Percentiles rank a stretch among this genome's conserved stretches.
These are phyloP conservation scores for Megalops atlanticus DNA, from an alignment of 2,113 vertebrate genomes.

Conservation along the genomic window DNA sequence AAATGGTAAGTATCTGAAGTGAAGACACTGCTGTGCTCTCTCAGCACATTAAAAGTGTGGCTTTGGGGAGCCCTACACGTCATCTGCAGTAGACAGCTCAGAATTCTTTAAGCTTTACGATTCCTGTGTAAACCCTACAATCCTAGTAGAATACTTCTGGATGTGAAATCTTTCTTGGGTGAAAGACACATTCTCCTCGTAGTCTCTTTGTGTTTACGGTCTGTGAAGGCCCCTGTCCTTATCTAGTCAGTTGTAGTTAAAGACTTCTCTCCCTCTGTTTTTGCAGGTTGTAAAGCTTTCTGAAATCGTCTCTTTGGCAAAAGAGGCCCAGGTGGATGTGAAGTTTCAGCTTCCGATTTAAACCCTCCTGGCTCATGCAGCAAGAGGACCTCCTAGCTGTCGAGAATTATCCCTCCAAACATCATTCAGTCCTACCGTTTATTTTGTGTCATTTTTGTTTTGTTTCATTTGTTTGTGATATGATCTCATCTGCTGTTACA, in stretches of 20 bases:
- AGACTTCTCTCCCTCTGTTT: background rate
- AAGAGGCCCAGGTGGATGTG: conserved; percentile 94
- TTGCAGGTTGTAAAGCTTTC: conserved; percentile 94
- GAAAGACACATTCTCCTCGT: too few relatives aligned
- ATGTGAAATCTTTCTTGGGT: too few relatives aligned
- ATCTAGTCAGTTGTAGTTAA: too few relatives aligned
- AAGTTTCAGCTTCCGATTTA: conserved; percentile 97
- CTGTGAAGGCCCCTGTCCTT: background rate
- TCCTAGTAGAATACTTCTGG: too few relatives aligned
- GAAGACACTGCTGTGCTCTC: too few relatives aligned
- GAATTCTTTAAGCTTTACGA: too few relatives aligned
- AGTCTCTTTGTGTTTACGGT: background rate
- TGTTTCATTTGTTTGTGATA: conserved; percentile 5
- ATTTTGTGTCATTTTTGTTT: background rate
- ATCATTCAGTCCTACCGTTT: background rate
- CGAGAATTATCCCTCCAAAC: background rate
- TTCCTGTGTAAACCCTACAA: too few relatives aligned
- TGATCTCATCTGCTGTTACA: conserved; percentile 13
- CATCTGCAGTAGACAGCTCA: too few relatives aligned
- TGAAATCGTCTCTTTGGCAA: conserved; percentile 92
- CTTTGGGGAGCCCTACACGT: too few relatives aligned
- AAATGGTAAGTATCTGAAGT: too few relatives aligned
- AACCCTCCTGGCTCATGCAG: conserved; percentile 39
- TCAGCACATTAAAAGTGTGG: too few relatives aligned
- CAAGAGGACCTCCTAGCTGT: background rate